Evolutionary conservation across 2,888 invertebrate species (phyloP).

Genomic region (Drosophila emarginata): DNA sequence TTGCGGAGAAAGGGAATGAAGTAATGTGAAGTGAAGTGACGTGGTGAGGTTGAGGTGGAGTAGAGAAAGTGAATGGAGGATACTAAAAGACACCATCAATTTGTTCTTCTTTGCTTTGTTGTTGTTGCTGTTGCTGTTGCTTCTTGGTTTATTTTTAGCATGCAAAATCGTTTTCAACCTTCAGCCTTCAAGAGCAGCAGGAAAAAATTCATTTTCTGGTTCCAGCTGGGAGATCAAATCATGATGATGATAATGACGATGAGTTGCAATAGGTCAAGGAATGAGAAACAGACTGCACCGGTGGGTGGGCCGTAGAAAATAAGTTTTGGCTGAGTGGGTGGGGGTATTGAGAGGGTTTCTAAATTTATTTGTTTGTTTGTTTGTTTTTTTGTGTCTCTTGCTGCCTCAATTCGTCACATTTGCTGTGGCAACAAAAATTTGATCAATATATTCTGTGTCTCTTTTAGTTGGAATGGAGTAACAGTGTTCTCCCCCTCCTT

Average conservation of each 20-base stretch:
- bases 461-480: slow-evolving; percentile 3
- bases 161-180: slow-evolving; percentile 68
- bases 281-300: not conserved
- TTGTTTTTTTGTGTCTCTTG: slow-evolving; percentile 13
- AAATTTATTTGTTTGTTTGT: slow-evolving; percentile 39
- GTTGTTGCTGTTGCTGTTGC: not conserved
- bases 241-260: not conserved
- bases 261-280: slow-evolving; percentile 7
- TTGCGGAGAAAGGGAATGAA: not conserved
- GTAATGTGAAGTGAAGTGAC: not conserved
- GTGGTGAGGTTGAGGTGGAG: not conserved
- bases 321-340: slow-evolving; percentile 6
- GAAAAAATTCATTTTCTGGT: slow-evolving; percentile 11
- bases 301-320: not conserved
- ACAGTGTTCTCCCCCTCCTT: not conserved
- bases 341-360: not conserved
- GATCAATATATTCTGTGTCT: slow-evolving; percentile 58
- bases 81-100: slow-evolving; percentile 64
- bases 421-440: slow-evolving; percentile 59
- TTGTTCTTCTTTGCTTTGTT: slow-evolving; percentile 30
- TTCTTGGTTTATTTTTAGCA: slow-evolving; percentile 71
- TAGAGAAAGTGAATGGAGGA: slow-evolving; percentile 18
- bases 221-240: slow-evolving; percentile 38
- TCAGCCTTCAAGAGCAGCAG: slow-evolving; percentile 28
- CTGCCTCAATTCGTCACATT: slow-evolving; percentile 10